Evolutionary conservation across 2,888 invertebrate species (phyloP).

Genomic region (Philopedon plagiatum): DNA sequence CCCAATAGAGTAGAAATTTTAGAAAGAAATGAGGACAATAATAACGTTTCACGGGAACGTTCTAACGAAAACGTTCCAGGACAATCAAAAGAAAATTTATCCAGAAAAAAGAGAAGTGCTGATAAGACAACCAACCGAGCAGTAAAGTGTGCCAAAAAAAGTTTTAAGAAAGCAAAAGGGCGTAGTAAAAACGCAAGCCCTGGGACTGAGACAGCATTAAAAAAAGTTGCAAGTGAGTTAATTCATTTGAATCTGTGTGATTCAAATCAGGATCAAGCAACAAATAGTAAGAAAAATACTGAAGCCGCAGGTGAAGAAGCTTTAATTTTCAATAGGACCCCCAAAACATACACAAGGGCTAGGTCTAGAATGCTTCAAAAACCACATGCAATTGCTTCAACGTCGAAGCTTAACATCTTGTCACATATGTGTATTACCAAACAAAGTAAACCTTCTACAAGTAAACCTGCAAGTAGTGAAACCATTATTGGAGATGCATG

Average conservation of each 20-base stretch:
- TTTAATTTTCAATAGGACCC: conserved; percentile 4
- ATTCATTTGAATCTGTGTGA: too few relatives aligned
- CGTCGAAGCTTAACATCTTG: neutral
- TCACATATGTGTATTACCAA: neutral
- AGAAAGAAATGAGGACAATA: neutral
- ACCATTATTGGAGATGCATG: neutral
- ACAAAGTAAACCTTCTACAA: neutral
- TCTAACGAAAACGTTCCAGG: neutral
- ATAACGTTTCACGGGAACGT: neutral
- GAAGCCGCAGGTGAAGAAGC: neutral
- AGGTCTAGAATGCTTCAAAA: neutral
- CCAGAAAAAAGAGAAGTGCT: neutral
- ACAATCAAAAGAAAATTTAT: too few relatives aligned
- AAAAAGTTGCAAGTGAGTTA: too few relatives aligned
- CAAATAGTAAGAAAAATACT: neutral
- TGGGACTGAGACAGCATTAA: too few relatives aligned
- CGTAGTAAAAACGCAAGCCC: too few relatives aligned
- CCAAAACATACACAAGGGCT: conserved; percentile 8
- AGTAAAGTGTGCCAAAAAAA: too few relatives aligned
- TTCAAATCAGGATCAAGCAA: too few relatives aligned
- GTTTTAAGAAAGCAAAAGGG: too few relatives aligned
- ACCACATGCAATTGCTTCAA: neutral
- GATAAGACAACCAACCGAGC: too few relatives aligned
- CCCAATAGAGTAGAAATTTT: neutral
- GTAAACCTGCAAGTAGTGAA: neutral